Percentiles rank a stretch among this genome's conserved stretches.
These are phyloP conservation scores for Notarius quadriscutis DNA, from an alignment of 2,113 vertebrate species.

Conservation along the genomic window DNA sequence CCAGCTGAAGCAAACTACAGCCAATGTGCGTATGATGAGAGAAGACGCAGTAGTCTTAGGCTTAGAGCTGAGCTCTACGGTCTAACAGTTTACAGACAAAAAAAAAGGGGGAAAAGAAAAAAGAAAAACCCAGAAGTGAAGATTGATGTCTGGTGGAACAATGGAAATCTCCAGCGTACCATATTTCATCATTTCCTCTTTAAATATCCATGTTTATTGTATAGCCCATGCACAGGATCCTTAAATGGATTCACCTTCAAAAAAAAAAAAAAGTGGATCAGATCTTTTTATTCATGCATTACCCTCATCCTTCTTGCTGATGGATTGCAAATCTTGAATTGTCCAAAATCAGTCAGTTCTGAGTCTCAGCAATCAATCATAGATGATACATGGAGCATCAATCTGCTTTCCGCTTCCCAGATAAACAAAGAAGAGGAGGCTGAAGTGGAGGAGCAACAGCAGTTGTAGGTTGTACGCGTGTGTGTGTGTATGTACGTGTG, in stretches of 20 bases:
- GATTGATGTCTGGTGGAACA: neutral
- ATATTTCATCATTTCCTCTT: neutral
- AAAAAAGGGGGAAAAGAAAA: too few species aligned
- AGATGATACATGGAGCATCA: neutral
- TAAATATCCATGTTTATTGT: neutral
- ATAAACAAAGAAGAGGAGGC: neutral
- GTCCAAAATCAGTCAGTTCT: neutral
- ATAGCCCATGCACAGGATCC: constrained; percentile 11
- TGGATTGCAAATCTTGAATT: neutral
- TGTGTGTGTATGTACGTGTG: neutral
- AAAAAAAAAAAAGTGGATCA: neutral
- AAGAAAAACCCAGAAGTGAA: neutral
- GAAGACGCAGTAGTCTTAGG: neutral
- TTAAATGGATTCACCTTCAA: neutral
- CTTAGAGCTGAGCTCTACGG: neutral
- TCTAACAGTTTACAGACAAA: neutral
- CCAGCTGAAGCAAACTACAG: neutral
- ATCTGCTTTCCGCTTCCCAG: neutral
- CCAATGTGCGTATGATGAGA: neutral
- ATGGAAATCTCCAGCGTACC: constrained; percentile 7
- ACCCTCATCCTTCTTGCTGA: neutral
- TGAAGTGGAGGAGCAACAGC: neutral
- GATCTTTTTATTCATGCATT: constrained; percentile 5
- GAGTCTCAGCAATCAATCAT: neutral
- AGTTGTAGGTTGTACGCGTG: neutral